Evolutionary conservation across 2,888 invertebrate genomes (phyloP).

Genomic region (Erebia palarica): DNA sequence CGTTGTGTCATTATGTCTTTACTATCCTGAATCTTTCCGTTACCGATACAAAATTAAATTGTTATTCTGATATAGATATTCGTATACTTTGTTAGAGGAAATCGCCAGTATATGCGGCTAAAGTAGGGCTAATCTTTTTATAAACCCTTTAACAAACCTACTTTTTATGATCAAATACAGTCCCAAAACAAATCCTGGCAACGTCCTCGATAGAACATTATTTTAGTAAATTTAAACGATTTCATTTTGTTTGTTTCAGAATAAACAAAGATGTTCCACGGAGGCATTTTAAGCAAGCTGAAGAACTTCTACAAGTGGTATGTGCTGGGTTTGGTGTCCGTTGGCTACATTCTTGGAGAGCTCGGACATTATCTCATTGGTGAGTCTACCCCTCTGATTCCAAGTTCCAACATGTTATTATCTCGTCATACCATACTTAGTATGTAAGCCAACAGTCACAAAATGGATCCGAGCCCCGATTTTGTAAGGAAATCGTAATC

Average conservation of each 20-base stretch:
- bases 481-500: too few species aligned
- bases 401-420: background rate
- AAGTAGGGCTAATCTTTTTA: background rate
- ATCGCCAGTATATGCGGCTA: background rate
- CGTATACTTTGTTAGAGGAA: background rate
- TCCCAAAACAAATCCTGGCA: background rate
- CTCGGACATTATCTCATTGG: slow-evolving; percentile 94
- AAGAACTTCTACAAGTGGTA: slow-evolving; percentile 89
- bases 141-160: background rate
- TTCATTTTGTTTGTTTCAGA: slow-evolving; percentile 45
- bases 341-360: slow-evolving; percentile 93
- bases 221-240: background rate
- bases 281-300: slow-evolving; percentile 82
- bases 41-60: too few species aligned
- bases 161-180: background rate
- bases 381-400: slow-evolving; percentile 48
- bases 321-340: slow-evolving; percentile 89
- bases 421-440: too few species aligned
- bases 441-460: too few species aligned
- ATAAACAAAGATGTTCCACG: slow-evolving; percentile 68
- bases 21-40: too few species aligned
- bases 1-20: too few species aligned
- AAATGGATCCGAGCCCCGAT: too few species aligned
- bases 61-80: too few species aligned
- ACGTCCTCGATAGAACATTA: background rate